A percentile compares a stretch with the other conserved stretches of the same genome.
Conservation (phyloP, 2,113 vertebrate genomes). For the Callopanchax toddi region DNA sequence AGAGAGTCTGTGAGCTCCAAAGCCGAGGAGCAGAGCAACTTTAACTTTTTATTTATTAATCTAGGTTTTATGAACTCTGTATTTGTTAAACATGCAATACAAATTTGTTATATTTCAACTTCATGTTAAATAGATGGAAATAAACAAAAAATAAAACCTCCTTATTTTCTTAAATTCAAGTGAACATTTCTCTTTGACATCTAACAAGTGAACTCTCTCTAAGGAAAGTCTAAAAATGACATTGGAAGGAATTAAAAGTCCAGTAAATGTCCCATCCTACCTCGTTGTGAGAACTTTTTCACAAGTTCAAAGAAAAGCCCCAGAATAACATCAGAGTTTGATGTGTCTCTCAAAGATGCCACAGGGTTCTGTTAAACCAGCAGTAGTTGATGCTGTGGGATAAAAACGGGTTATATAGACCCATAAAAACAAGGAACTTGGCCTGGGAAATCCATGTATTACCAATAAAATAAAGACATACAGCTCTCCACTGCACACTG, state of each 20-base stretch:
- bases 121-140: too few species aligned
- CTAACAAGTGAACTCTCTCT: neutral
- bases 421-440: neutral
- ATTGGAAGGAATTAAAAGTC: neutral
- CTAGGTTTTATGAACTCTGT: too few species aligned
- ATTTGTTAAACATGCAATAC: too few species aligned
- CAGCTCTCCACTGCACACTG: neutral
- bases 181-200: neutral
- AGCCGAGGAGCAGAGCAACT: too few species aligned
- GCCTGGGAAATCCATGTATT: neutral
- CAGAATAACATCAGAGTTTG: neutral
- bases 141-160: too few species aligned
- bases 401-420: neutral
- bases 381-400: neutral
- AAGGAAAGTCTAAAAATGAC: too few species aligned
- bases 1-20: too few species aligned
- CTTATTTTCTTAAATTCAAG: too few species aligned
- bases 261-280: neutral
- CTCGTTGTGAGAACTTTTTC: neutral
- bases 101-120: too few species aligned
- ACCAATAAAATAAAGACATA: conserved; percentile 2
- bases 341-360: neutral
- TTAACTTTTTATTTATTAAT: too few species aligned
- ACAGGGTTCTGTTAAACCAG: conserved; percentile 1
- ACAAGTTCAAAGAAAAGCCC: neutral